These are phyloP conservation scores for Belgica antarctica DNA, from an alignment of 2,888 invertebrate species.

Conservation along the genomic window DNA sequence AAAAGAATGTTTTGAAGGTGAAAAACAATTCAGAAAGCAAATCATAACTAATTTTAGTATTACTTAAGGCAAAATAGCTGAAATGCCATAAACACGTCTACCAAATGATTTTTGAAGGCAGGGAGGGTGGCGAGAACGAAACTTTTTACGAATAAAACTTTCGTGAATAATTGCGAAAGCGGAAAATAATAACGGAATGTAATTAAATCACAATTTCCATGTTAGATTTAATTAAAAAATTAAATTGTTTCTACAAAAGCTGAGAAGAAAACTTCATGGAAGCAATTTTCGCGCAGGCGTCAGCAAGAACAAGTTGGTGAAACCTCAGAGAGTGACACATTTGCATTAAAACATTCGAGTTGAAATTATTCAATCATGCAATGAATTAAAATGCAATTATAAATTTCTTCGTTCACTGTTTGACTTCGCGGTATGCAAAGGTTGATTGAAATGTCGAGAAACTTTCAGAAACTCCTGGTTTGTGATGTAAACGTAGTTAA, in stretches of 20 bases:
- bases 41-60: slow-evolving; percentile 40
- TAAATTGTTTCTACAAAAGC: slow-evolving; percentile 19
- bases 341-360: neutral
- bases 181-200: slow-evolving; percentile 21
- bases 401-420: slow-evolving; percentile 32
- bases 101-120: neutral
- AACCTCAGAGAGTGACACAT: slow-evolving; percentile 34
- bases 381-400: slow-evolving; percentile 40
- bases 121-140: too few species aligned
- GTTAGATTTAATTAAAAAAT: slow-evolving; percentile 42
- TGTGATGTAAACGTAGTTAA: too few species aligned
- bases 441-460: too few species aligned
- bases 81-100: slow-evolving; percentile 4
- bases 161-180: neutral
- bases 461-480: too few species aligned
- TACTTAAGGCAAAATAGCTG: slow-evolving; percentile 33
- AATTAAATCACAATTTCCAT: slow-evolving; percentile 44
- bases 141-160: too few species aligned
- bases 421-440: too few species aligned
- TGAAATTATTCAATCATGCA: neutral
- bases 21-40: slow-evolving; percentile 28
- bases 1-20: slow-evolving; percentile 5
- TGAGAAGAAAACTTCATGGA: neutral
- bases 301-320: neutral
- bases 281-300: slow-evolving; percentile 7